Evolutionary conservation across 2,797 vertebrate genomes (phyloP).

Genomic region (Bovichtus diacanthus): DNA sequence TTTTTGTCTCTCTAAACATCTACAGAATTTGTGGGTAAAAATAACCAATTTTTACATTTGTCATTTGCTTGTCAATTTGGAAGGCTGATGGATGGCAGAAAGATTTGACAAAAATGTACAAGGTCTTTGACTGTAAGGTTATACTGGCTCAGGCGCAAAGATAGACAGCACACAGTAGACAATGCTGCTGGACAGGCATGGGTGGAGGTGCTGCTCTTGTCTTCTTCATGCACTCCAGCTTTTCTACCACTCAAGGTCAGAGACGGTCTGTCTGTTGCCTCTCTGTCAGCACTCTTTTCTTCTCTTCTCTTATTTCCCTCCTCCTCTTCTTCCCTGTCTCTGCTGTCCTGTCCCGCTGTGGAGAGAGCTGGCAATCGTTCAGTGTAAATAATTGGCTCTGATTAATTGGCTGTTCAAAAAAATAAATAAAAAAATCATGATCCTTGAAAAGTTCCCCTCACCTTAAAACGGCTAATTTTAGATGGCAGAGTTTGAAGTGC

Average conservation of each 20-base stretch:
- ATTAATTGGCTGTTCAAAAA: slow-evolving; percentile 44
- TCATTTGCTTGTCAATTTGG: not conserved
- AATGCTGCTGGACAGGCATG: not conserved
- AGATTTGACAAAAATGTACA: not conserved
- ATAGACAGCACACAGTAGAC: not conserved
- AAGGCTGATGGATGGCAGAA: not conserved
- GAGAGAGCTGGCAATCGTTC: slow-evolving; percentile 28
- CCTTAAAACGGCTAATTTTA: slow-evolving; percentile 37
- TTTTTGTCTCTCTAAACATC: not conserved
- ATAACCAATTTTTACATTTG: not conserved
- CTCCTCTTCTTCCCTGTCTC: slow-evolving; percentile 4
- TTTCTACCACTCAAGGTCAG: slow-evolving; percentile 36
- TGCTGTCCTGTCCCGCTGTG: slow-evolving; percentile 6
- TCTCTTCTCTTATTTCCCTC: slow-evolving; percentile 18
- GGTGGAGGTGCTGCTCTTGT: slow-evolving; percentile 23
- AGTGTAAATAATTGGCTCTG: slow-evolving; percentile 38
- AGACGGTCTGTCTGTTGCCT: not conserved
- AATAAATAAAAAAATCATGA: slow-evolving; percentile 28
- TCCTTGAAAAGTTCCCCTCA: slow-evolving; percentile 40
- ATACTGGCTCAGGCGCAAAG: not conserved
- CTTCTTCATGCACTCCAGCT: slow-evolving; percentile 20
- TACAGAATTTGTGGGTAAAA: not conserved
- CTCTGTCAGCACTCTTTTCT: slow-evolving; percentile 36
- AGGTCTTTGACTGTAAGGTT: not conserved
- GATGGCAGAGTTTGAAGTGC: slow-evolving; percentile 37